Evolutionary conservation across 2,888 invertebrate species (phyloP).

Genomic region (Dicyrtomina minuta): DNA sequence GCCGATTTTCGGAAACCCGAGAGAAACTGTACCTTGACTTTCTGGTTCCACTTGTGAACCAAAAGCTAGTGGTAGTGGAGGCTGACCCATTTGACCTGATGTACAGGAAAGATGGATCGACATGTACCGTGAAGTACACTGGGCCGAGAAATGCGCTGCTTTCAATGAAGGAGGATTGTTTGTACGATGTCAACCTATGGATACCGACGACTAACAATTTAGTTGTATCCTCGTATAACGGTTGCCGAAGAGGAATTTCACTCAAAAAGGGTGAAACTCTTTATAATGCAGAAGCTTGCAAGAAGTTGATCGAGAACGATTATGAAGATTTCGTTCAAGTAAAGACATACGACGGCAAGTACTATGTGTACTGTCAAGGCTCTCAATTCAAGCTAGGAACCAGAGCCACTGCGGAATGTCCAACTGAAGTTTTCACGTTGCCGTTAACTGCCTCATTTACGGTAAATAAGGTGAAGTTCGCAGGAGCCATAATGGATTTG

Average conservation of each 20-base stretch:
- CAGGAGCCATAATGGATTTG: not conserved
- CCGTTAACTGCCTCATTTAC: not conserved
- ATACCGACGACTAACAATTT: not conserved
- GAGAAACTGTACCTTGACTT: not conserved
- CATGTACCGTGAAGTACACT: conserved; percentile 6
- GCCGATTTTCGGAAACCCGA: not conserved
- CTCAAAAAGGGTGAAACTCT: not conserved
- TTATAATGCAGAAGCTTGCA: not conserved
- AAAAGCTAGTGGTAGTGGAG: not conserved
- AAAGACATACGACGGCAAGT: not conserved
- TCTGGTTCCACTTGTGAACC: not conserved
- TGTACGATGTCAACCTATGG: not conserved
- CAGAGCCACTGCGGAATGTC: not conserved
- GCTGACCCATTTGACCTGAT: conserved; percentile 25
- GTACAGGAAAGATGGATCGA: not conserved
- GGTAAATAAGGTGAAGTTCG: not conserved
- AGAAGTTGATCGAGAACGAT: not conserved
- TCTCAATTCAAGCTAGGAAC: not conserved
- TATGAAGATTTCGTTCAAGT: not conserved
- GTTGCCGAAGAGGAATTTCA: not conserved
- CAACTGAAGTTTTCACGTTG: not conserved
- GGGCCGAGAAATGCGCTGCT: conserved; percentile 7
- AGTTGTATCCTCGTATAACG: not conserved
- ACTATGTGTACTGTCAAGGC: not conserved
- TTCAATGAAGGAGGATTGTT: conserved; percentile 2